Evolutionary conservation across 2,113 vertebrate species (phyloP), one percentile per base, ranked within the genome.

Genomic region (Coregonus clupeaformis): DNA sequence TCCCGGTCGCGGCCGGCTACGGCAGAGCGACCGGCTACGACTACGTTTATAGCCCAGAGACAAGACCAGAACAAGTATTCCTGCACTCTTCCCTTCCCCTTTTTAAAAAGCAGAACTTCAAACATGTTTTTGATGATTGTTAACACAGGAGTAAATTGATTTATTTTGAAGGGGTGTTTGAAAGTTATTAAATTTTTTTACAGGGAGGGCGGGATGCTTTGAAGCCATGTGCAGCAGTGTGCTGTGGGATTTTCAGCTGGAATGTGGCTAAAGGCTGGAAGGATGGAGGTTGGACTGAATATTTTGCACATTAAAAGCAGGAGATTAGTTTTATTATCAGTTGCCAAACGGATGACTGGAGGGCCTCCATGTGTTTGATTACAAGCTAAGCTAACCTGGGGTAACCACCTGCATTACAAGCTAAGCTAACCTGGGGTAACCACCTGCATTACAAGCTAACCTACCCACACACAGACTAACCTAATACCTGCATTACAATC

Each of bases 141-240:
- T 91, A 92, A 92, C 89, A 88, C 80, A 86, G 84, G 80, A 84
- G 87, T 84, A 91, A 91, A 91, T 89, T 91, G 90, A 92, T 91
- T 88, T 91, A 92, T 92, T 92, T 90, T 93, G 84, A 91, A 89
- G 13, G 16, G 87, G 91, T 90, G 86, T 91, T 90, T 88, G 87
- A 90, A 89, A 90, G 84, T 27, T 1, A 27, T 27, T 27, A n/a
- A n/a, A 32, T 36, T 22, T 88, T 88, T 91, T 89, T 86, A 90
- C 89, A 88, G 88, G 89, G 90, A 87, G 87, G 86, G 86, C 84
- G 68, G 80, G 71, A 16, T 64, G 85, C 88, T 92, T 93, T 93
- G 90, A 93, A 92, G 90, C 75, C 72, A 77, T 57, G 57, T 24
- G 59, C 32, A 4, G 49, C 49, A 47, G n/a, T 2, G 20, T 5